Percentiles rank a stretch among this genome's conserved stretches.
Evolutionary conservation across 2,888 invertebrate species (phyloP).

Genomic region (Drosophila diplacantha): DNA sequence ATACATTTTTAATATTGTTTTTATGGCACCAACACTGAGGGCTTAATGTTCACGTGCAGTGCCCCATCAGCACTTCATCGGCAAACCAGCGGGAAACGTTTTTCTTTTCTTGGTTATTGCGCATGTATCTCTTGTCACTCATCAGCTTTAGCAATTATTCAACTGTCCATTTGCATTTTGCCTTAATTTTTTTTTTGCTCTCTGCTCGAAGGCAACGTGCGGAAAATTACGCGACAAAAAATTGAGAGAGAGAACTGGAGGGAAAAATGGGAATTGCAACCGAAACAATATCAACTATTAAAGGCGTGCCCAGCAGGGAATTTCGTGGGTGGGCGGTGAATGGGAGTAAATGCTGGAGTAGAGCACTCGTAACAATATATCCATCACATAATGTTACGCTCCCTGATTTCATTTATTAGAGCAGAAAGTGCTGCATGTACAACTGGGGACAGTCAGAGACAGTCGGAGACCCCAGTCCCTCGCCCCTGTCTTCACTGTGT

Average conservation of each 20-base stretch:
- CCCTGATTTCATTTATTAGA: slow-evolving; percentile 76
- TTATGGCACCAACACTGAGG: slow-evolving; percentile 6
- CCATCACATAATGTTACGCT: slow-evolving; percentile 75
- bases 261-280: slow-evolving; percentile 44
- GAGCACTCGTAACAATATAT: slow-evolving; percentile 66
- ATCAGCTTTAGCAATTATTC: slow-evolving; percentile 59
- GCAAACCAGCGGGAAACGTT: not conserved
- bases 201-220: slow-evolving; percentile 60
- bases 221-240: slow-evolving; percentile 68
- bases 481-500: slow-evolving; percentile 23
- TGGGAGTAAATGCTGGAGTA: slow-evolving; percentile 14
- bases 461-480: slow-evolving; percentile 1
- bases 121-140: slow-evolving; percentile 39
- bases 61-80: slow-evolving; percentile 25
- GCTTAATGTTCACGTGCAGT: slow-evolving; percentile 22
- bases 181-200: slow-evolving; percentile 22
- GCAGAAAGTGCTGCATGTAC: slow-evolving; percentile 71
- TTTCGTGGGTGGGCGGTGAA: not conserved
- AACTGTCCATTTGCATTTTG: slow-evolving; percentile 59
- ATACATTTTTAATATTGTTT: slow-evolving; percentile 28
- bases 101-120: slow-evolving; percentile 21
- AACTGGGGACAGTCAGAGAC: slow-evolving; percentile 40
- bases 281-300: slow-evolving; percentile 58
- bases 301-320: slow-evolving; percentile 24
- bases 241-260: not conserved